Evolutionary conservation across 2,888 invertebrate species (phyloP), one percentile per base, ranked within the genome.

Genomic region (Frankliniella intonsa): DNA sequence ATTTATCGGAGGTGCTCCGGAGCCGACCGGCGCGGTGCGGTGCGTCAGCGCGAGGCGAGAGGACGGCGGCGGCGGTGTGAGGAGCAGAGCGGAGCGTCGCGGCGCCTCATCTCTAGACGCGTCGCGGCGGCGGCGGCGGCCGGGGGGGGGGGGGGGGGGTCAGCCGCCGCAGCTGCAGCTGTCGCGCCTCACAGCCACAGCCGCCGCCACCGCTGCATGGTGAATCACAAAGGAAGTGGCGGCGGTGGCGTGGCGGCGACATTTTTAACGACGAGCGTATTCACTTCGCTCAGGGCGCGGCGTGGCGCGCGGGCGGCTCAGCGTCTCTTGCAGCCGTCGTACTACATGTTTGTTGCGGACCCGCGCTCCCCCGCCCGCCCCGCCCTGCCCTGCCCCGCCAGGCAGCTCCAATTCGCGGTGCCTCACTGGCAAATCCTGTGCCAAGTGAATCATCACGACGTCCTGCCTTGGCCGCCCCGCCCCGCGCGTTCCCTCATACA

Each of bases 171-270:
- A 19, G 55, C 55, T 14, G 55, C 55, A 55, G 55, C 55, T 55
- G 55, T 12, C 55, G 12, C 55, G 55, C 14, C 55, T 55, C 55
- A 12, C 55, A 55, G 17, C 7, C 55, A 1, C 5, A 19, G 55
- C 55, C 5, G 5, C 14, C 14, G 17, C 55, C 11, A 12, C 14
- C 0, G 38, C 10, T 7, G 55, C 17, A 7, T 55, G 55, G 55
- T 55, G 55, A 55, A 55, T 55, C 55, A 55, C 17, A 55, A 19
- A 55, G 55, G 55, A 55, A 55, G 55, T 55, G 55, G 55, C 55
- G n/a, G n/a, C n/a, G n/a, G 55, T 55, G 55, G 55, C 55, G 55
- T 55, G 55, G 55, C 55, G 55, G 55, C 55, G 55, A 55, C 55
- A 55, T 55, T 55, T 14, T 14, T 38, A 38, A 38, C 38, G 38